These are phyloP conservation scores for Sminthopsis crassicaudata DNA, from an alignment of 2,113 vertebrate species.

Conservation along the genomic window DNA sequence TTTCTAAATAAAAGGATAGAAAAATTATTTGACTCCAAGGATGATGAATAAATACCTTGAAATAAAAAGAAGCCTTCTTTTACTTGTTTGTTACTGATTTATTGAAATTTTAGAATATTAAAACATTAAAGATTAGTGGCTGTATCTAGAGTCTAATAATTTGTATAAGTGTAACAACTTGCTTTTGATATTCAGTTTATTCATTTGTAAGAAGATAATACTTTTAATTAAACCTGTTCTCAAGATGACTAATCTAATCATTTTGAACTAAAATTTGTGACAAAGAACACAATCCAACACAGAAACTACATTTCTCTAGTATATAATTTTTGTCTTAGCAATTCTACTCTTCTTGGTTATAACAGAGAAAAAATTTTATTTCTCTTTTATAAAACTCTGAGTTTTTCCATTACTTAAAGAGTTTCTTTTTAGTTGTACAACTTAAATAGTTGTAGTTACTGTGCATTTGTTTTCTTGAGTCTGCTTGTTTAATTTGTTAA, in stretches of 20 bases:
- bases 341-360: not conserved
- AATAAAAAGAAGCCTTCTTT: not conserved
- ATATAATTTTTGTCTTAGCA: not conserved
- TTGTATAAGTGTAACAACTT: not conserved
- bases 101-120: not conserved
- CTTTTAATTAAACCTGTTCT: too few species aligned
- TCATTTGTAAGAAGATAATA: not conserved
- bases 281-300: not conserved
- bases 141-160: not conserved
- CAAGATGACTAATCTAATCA: not conserved
- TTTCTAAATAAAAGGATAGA: not conserved
- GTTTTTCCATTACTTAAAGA: not conserved
- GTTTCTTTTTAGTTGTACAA: too few species aligned
- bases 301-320: not conserved
- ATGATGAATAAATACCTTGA: constrained; percentile 27
- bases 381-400: not conserved
- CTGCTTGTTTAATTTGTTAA: not conserved
- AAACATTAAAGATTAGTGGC: not conserved
- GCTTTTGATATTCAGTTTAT: not conserved
- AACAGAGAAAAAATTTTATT: not conserved
- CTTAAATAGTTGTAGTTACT: not conserved
- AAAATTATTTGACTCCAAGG: not conserved
- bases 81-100: too few species aligned
- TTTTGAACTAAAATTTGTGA: not conserved
- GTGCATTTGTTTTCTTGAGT: not conserved